Percentiles rank a stretch among this genome's conserved stretches.
Conservation (phyloP, 2,113 vertebrate species). For the Struthio camelus region DNA sequence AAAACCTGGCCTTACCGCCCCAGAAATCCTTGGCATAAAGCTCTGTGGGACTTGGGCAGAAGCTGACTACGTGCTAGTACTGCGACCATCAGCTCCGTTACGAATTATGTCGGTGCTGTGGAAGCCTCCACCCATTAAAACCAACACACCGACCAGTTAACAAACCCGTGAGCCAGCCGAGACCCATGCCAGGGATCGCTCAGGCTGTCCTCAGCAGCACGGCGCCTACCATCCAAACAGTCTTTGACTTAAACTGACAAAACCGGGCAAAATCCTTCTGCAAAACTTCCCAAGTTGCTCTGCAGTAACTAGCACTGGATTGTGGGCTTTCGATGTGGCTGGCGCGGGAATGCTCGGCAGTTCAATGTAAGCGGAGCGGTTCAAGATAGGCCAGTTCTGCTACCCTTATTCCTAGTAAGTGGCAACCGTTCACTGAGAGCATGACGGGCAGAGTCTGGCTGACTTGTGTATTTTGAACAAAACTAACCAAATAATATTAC, state of each 20-base stretch:
- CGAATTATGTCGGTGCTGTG: not conserved
- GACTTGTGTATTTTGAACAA: not conserved
- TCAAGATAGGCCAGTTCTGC: not conserved
- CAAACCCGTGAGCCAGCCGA: not conserved
- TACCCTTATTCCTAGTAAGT: not conserved
- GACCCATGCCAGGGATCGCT: not conserved
- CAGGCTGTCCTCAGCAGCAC: no score
- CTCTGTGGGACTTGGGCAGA: not conserved
- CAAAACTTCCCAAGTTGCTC: not conserved
- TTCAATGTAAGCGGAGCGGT: accelerated
- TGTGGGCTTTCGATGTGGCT: accelerated
- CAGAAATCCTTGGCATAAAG: not conserved
- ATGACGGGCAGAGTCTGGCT: not conserved
- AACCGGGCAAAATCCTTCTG: not conserved
- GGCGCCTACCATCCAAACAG: no score
- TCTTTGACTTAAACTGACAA: no score
- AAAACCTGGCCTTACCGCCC: not conserved
- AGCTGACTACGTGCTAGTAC: not conserved
- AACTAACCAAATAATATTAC: not conserved
- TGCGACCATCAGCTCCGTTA: not conserved
- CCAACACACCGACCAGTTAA: not conserved
- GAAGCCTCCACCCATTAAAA: not conserved
- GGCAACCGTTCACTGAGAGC: not conserved
- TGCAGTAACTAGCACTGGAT: not conserved
- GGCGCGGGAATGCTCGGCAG: not conserved